Base-by-base conservation (phyloP, 2,888 invertebrate species). In the Cataglyphis altisquamis region DNA sequence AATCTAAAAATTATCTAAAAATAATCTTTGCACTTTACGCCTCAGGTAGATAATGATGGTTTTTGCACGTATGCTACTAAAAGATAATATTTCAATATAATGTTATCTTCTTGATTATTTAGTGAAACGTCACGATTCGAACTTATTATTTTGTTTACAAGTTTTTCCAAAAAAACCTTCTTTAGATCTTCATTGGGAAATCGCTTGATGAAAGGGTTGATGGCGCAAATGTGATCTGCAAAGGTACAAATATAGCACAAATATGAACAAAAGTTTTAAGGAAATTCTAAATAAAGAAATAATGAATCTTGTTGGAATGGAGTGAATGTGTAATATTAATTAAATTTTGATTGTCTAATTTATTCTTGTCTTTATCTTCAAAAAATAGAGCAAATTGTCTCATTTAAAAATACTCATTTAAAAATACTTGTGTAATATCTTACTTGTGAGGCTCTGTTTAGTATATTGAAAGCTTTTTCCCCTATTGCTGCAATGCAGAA, bases 171-270 rank as follows among this genome's bases (percentile, higher is more conserved):
- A 92, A 96, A 97, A 9, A 96, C 96, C 3, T 96, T 95, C 60
- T 96, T 96, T 29, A 96, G 92, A 0, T 52, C 8, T 1, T 96
- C 93, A 0, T 95, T 92, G 0, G 97, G 96, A 70, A 97, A 96
- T 66, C 96, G 95, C 8, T 95, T 95, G 81, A 96, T 92, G 91
- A 97, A 97, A 0, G 97, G 97, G 92, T 97, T 97, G 4, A 97
- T 96, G 0, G 97, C 97, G 3, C 0, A 1, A 84, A 95, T 95
- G 63, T 97, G 96, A 91, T 96, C 97, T 97, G 94, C 63, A 95
- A 95, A 88, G 12, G 18, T 29, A 60, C 12, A 48, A 70, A 15
- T 21, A 18, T 45, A 15, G n/a, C 0, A 9, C n/a, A n/a, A n/a
- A n/a, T n/a, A n/a, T 25, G 48, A 52, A 52, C 18, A 52, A 52